Conservation (phyloP, 1,140 invertebrate species). For the Platorchestia sp. region DNA sequence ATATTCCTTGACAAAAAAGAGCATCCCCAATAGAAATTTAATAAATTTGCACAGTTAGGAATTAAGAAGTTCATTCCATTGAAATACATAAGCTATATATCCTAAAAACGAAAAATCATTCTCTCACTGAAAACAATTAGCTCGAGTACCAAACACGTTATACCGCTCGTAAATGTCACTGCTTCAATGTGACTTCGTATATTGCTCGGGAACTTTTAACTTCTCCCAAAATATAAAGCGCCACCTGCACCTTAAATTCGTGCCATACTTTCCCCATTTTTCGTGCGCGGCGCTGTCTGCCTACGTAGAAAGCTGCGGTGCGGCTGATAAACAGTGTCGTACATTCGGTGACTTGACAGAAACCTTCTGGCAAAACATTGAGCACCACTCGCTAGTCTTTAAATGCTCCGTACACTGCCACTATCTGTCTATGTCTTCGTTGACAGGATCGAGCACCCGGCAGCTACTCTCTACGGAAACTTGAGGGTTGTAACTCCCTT, state of each 20-base stretch:
- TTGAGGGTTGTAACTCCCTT: not conserved
- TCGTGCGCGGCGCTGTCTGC: not conserved
- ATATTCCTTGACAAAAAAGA: too few species aligned
- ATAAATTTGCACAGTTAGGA: too few species aligned
- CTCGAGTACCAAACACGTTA: not conserved
- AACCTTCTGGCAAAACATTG: slow-evolving; percentile 32
- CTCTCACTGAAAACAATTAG: not conserved
- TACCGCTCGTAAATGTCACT: not conserved
- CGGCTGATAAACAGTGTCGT: slow-evolving; percentile 30
- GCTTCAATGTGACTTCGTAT: not conserved
- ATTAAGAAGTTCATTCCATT: not conserved
- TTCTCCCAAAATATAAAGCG: not conserved
- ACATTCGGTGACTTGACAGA: slow-evolving; percentile 5
- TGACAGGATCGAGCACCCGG: slow-evolving; percentile 17
- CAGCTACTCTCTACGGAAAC: not conserved
- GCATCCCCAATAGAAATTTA: too few species aligned
- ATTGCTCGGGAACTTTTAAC: not conserved
- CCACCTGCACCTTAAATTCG: slow-evolving; percentile 6
- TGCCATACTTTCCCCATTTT: not conserved
- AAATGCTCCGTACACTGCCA: not conserved
- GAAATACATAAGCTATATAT: not conserved
- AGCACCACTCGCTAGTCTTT: slow-evolving; percentile 8
- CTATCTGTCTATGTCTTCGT: slow-evolving; percentile 17
- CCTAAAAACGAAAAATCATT: not conserved
- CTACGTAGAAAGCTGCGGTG: not conserved